phyloP scores from a whole-genome alignment of 2,888 invertebrate genomes.

The Aphodius sticticus region DNA sequence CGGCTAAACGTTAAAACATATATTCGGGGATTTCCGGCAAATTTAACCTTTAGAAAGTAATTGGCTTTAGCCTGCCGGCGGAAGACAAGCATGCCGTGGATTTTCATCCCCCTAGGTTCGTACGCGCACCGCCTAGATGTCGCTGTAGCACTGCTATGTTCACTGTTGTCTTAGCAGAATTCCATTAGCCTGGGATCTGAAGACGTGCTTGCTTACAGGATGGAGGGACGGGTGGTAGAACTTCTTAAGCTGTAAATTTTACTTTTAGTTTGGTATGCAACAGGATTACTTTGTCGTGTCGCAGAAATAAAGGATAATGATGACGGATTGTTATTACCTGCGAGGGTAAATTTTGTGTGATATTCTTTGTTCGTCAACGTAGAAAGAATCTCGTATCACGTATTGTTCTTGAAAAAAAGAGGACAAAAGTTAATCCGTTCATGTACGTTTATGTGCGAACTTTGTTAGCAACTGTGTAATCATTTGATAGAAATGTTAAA shows the following conservation, averaged over 20 bases:
- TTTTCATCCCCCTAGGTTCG: neutral
- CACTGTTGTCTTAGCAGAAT: neutral
- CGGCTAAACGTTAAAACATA: neutral
- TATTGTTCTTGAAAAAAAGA: too few species aligned
- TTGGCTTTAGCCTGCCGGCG: neutral
- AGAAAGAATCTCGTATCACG: too few species aligned
- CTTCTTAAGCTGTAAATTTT: neutral
- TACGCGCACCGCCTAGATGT: neutral
- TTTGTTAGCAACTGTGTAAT: too few species aligned
- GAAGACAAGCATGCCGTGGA: neutral
- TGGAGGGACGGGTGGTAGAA: neutral
- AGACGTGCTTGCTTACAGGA: neutral
- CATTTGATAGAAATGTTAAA: too few species aligned
- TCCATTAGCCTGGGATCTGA: neutral
- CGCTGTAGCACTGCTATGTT: neutral
- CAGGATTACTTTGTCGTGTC: neutral
- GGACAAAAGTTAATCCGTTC: too few species aligned
- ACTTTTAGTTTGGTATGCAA: neutral
- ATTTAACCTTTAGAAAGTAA: constrained; percentile 4
- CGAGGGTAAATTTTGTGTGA: neutral
- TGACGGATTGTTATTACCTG: neutral
- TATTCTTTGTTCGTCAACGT: neutral
- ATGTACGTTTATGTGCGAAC: too few species aligned
- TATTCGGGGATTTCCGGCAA: constrained; percentile 4
- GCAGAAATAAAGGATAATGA: neutral